Base-by-base conservation (phyloP, 1,140 invertebrate species). In the Heliothis virescens region DNA sequence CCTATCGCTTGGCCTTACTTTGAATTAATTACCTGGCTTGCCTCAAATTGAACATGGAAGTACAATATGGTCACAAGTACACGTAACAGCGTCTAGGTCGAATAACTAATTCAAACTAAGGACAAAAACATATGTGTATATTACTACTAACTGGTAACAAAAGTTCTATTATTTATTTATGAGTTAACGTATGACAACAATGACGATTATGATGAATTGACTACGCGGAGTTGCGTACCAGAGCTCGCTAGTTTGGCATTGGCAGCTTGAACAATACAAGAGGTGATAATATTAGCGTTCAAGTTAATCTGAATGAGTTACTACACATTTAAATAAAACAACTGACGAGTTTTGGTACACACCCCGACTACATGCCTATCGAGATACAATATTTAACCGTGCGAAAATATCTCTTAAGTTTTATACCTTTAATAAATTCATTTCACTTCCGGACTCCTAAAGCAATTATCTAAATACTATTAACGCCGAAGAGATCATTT, bases 361-460 rank as follows among this genome's bases (percentile, higher is more conserved):
- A 34, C 71, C 73, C 79, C 67, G 79, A 11, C 79, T 83, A 91
- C 88, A 79, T 85, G 83, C 87, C 88, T 89, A 90, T 88, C 81
- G 88, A 88, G 91, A 91, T 89, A 90, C 85, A 89, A 79, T 79
- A 83, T 88, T 89, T 90, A 92, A 94, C 91, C 92, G 93, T 94
- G 93, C 91, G 91, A 94, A 94, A 94, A 94, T 94, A 94, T 94
- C 85, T 94, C 89, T 92, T 94, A 92, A 73, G 50, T 82, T 65
- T 87, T 91, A 91, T 89, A 89, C 84, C 90, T 89, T 91, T 93
- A 93, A 94, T 94, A 94, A 94, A 94, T 94, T 94, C 93, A 91
- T 90, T 90, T 90, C 82, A 93, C 90, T 89, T 94, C 91, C 93
- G 83, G 91, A 93, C 93, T 94, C 93, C 91, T 91, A 94, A 92